Evolutionary conservation across 2,113 vertebrate genomes (phyloP).

Genomic region (Herpetotheres cachinnans): DNA sequence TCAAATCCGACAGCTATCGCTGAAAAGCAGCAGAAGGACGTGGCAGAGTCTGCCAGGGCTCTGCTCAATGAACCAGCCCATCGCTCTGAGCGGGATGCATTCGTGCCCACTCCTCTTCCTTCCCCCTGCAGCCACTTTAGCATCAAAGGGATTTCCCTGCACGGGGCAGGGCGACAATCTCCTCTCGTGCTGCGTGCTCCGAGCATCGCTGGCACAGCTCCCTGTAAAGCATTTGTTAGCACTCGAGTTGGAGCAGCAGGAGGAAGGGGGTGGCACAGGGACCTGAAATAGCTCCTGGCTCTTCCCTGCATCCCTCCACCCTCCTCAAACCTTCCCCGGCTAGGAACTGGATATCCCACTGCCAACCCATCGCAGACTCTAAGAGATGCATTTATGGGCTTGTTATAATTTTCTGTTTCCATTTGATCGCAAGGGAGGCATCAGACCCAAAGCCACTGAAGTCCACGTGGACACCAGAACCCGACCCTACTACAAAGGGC

Average conservation of each 20-base stretch:
- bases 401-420: neutral
- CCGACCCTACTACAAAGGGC: neutral
- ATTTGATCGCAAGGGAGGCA: neutral
- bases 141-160: slow-evolving; percentile 6
- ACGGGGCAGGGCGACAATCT: neutral
- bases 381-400: neutral
- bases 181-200: neutral
- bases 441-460: neutral
- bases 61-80: neutral
- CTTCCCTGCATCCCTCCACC: neutral
- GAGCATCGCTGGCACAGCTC: neutral
- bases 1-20: neutral
- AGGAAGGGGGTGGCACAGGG: slow-evolving; percentile 3
- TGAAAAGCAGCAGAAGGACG: neutral
- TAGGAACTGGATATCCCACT: neutral
- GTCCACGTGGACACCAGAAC: neutral
- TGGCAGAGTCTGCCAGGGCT: neutral
- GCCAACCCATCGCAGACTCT: neutral
- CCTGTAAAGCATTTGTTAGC: neutral
- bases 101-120: neutral
- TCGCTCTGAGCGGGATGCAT: neutral
- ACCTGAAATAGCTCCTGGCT: slow-evolving; percentile 36
- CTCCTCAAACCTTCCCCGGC: neutral
- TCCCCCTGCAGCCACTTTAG: neutral
- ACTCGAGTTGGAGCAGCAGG: neutral